These are phyloP conservation scores for Operophtera brumata DNA, from an alignment of 2,888 invertebrate genomes.

Conservation along the genomic window DNA sequence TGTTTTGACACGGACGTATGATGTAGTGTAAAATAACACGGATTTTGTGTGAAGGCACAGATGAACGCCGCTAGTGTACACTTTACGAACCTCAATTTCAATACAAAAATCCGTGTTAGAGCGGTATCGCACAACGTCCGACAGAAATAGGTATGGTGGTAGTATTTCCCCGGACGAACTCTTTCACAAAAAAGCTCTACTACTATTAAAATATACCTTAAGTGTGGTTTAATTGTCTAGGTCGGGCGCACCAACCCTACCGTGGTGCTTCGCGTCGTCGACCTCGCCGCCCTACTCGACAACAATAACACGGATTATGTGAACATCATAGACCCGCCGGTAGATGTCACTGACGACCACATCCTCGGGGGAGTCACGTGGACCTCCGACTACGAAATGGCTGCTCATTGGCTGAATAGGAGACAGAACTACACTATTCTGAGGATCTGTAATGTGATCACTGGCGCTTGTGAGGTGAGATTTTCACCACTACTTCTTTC, in stretches of 20 bases:
- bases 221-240: slow-evolving; percentile 58
- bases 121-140: too few relatives aligned
- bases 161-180: too few relatives aligned
- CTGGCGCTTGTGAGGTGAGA: slow-evolving; percentile 52
- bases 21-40: too few relatives aligned
- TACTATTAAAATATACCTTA: neutral
- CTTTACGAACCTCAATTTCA: too few relatives aligned
- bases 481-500: too few relatives aligned
- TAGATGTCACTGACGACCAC: slow-evolving; percentile 80
- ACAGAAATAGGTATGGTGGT: too few relatives aligned
- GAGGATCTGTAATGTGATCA: slow-evolving; percentile 78
- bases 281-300: slow-evolving; percentile 60
- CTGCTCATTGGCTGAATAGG: slow-evolving; percentile 91
- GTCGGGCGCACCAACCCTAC: slow-evolving; percentile 87
- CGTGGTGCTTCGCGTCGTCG: slow-evolving; percentile 83
- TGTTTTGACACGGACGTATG: too few relatives aligned
- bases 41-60: too few relatives aligned
- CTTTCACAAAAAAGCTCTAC: too few relatives aligned
- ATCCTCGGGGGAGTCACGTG: slow-evolving; percentile 87
- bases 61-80: too few relatives aligned
- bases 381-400: slow-evolving; percentile 83
- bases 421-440: slow-evolving; percentile 87
- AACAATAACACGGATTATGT: slow-evolving; percentile 44
- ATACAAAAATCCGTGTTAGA: too few relatives aligned
- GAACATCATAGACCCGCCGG: slow-evolving; percentile 68